Conservation (phyloP, 2,888 invertebrate species). For the Apamea crenata region DNA sequence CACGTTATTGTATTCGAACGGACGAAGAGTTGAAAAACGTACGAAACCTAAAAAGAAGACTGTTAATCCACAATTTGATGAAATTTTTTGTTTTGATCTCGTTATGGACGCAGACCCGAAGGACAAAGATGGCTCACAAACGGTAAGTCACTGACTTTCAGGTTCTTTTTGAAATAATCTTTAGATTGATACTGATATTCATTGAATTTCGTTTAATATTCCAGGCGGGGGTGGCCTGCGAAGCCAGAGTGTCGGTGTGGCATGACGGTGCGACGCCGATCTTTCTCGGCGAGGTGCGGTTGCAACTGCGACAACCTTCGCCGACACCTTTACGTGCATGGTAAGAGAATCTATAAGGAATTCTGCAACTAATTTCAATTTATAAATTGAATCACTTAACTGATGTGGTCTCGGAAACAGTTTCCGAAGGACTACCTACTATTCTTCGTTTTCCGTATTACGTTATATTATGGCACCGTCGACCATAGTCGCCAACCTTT, state of each 20-base stretch:
- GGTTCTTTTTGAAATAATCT: neutral
- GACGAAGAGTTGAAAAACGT: conserved; percentile 94
- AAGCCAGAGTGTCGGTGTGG: conserved; percentile 95
- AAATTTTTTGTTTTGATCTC: conserved; percentile 95
- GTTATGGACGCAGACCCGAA: conserved; percentile 90
- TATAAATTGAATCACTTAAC: neutral
- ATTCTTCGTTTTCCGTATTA: neutral
- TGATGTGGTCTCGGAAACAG: neutral
- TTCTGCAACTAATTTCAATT: neutral
- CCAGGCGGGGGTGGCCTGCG: conserved; percentile 93
- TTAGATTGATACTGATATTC: neutral
- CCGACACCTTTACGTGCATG: conserved; percentile 91
- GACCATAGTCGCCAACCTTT: neutral
- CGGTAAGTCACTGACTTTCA: conserved; percentile 80
- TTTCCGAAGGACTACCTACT: neutral
- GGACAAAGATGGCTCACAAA: conserved; percentile 89
- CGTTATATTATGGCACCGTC: neutral
- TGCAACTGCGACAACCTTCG: conserved; percentile 93
- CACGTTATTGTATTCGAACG: conserved; percentile 95
- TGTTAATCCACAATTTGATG: conserved; percentile 96
- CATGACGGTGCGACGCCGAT: conserved; percentile 96
- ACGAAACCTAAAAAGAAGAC: conserved; percentile 97
- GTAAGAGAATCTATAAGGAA: conserved; percentile 85
- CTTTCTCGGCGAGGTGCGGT: conserved; percentile 96
- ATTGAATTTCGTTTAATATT: conserved; percentile 16